phyloP scores from a whole-genome alignment of 2,113 vertebrate species.

The Mastomys natalensis region DNA sequence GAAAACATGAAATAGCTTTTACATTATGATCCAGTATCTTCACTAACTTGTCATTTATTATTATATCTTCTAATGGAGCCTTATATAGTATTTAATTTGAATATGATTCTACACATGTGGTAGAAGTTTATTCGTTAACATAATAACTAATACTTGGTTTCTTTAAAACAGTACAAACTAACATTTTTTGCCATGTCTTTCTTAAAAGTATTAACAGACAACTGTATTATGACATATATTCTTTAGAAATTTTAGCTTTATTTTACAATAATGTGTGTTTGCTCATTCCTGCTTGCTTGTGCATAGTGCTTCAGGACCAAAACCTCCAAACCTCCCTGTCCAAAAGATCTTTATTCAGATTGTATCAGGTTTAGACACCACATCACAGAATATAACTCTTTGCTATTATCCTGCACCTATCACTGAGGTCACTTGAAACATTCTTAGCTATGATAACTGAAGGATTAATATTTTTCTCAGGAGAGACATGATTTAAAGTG shows the following conservation, averaged over 20 bases:
- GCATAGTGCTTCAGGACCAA: background rate
- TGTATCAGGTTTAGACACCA: background rate
- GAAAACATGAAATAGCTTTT: slow-evolving; percentile 47
- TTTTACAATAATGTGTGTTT: background rate
- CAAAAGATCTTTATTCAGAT: background rate
- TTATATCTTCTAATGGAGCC: background rate
- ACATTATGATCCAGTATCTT: slow-evolving; percentile 28
- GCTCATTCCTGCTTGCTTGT: background rate
- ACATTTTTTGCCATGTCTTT: background rate
- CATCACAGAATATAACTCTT: rapidly evolving
- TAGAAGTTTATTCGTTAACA: background rate
- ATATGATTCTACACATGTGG: background rate
- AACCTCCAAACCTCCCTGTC: background rate
- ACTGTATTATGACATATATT: background rate
- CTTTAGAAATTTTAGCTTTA: background rate
- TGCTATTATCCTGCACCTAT: background rate
- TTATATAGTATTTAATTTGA: background rate
- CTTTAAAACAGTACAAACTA: background rate
- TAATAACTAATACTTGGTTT: background rate
- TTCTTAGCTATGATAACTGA: background rate
- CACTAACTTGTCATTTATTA: background rate
- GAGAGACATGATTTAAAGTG: background rate
- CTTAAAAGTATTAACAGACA: background rate
- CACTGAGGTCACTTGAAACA: background rate
- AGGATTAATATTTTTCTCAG: slow-evolving; percentile 21